Percentiles rank a stretch among this genome's conserved stretches.
These are phyloP conservation scores for Struthidea cinerea DNA, from an alignment of 2,113 vertebrate genomes.

Conservation along the genomic window DNA sequence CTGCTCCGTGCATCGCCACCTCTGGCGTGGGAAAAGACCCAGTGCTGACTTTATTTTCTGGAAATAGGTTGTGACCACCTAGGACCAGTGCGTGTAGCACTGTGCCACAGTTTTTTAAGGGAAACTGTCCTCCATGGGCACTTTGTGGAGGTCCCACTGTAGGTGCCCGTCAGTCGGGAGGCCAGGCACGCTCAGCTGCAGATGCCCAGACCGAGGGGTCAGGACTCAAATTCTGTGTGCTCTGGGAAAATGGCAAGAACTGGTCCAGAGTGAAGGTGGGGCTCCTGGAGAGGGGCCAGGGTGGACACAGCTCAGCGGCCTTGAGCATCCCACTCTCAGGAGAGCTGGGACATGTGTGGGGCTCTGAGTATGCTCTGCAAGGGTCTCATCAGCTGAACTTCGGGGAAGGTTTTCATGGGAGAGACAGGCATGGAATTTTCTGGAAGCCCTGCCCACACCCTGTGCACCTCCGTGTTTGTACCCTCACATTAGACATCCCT, in stretches of 20 bases:
- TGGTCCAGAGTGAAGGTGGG: neutral
- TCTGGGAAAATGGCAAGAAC: neutral
- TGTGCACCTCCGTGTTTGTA: neutral
- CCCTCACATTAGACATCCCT: neutral
- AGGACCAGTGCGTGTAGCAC: neutral
- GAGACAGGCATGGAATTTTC: neutral
- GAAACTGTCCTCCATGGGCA: neutral
- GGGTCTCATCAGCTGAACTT: neutral
- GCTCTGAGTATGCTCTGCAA: neutral
- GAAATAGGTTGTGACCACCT: neutral
- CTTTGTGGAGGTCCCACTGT: neutral
- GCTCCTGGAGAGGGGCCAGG: neutral
- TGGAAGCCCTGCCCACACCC: neutral
- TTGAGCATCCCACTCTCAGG: neutral
- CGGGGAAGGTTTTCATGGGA: neutral
- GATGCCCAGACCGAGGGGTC: neutral
- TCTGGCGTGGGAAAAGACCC: neutral
- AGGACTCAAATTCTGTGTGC: neutral
- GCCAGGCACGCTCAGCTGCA: accelerated
- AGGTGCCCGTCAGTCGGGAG: neutral
- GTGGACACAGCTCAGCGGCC: accelerated
- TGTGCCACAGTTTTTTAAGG: accelerated
- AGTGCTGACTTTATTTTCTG: neutral
- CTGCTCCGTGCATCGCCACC: neutral
- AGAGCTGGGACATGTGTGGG: accelerated